Conservation (phyloP, 2,888 invertebrate genomes). For the Tipula unca region DNA sequence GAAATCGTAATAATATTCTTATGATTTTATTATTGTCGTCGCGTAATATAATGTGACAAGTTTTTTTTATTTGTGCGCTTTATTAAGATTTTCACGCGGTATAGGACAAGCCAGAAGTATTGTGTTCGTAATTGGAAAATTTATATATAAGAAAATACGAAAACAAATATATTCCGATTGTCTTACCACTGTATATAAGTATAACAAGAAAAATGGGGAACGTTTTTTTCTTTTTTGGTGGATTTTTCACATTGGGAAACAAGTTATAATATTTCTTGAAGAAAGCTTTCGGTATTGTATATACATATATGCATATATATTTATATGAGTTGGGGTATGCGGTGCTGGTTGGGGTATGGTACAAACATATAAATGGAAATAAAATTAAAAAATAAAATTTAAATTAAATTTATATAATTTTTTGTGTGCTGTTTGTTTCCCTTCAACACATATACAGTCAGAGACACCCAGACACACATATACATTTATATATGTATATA, state of each 20-base stretch:
- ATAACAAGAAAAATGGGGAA: not conserved
- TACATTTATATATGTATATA: not conserved
- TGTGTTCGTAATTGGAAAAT: not conserved
- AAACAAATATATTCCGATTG: not conserved
- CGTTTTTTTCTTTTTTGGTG: not conserved
- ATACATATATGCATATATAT: no score
- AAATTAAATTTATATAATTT: constrained; percentile 8
- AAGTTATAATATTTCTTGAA: not conserved
- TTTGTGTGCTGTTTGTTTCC: not conserved
- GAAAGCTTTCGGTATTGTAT: not conserved
- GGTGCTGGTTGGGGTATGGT: not conserved
- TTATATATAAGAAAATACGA: not conserved
- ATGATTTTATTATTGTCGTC: constrained; percentile 8
- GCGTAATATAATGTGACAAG: constrained; percentile 3
- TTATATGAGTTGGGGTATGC: no score
- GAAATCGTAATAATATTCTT: not conserved
- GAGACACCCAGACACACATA: no score
- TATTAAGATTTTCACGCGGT: not conserved
- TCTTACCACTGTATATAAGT: not conserved
- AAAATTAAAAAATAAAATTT: constrained; percentile 8
- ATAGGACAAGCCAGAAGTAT: not conserved
- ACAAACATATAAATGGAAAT: not conserved
- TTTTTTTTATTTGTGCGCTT: not conserved
- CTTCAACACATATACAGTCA: no score
- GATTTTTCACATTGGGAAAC: not conserved